Conservation (phyloP, 2,113 vertebrate genomes). For the Condylura cristata region DNA sequence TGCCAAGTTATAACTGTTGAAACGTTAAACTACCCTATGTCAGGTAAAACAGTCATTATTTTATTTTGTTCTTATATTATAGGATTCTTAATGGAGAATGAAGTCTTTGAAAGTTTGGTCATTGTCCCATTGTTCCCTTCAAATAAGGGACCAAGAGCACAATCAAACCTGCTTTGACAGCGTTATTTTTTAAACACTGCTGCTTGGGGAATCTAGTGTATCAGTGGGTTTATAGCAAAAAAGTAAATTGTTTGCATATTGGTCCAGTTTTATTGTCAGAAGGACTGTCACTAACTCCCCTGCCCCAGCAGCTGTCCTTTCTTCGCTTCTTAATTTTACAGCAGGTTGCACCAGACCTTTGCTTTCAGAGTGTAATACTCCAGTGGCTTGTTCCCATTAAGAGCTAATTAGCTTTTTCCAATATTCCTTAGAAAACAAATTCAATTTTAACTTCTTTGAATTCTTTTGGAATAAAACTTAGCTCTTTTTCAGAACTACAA, state of each 20-base stretch:
- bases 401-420: slow-evolving; percentile 17
- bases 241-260: background rate
- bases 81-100: background rate
- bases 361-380: background rate
- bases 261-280: background rate
- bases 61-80: background rate
- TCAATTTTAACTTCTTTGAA: slow-evolving; percentile 25
- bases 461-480: slow-evolving; percentile 44
- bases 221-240: background rate
- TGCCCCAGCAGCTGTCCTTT: background rate
- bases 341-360: background rate
- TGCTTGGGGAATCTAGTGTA: background rate
- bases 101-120: background rate
- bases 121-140: background rate
- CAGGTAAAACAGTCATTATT: background rate
- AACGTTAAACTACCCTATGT: background rate
- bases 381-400: background rate
- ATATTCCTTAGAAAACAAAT: slow-evolving; percentile 6
- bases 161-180: background rate
- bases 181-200: background rate
- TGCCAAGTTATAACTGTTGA: background rate
- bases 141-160: no score
- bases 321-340: slow-evolving; percentile 9
- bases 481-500: background rate
- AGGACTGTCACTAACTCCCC: background rate